phyloP scores from a whole-genome alignment of 30 jellyfish, hydroid and myxozoan species.

The Chrysaora quinquecirrha region DNA sequence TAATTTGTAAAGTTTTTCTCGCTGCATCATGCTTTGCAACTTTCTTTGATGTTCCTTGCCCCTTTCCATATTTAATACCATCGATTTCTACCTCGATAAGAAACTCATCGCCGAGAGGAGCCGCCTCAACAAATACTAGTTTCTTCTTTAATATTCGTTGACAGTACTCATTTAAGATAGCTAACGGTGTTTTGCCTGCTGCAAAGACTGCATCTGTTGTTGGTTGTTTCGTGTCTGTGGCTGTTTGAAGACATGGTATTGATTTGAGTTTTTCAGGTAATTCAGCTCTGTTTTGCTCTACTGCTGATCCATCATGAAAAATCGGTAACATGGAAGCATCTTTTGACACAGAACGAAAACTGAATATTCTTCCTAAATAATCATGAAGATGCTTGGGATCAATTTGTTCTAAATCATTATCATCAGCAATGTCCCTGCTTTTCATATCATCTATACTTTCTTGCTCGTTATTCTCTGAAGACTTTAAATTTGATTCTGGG shows the following conservation, averaged over 20 bases:
- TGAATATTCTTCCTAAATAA: conserved; percentile 29
- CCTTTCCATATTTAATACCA: conserved; percentile 77
- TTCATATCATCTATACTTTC: no score
- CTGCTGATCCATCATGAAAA: conserved; percentile 23
- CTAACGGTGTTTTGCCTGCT: conserved; percentile 58
- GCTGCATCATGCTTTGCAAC: conserved; percentile 88
- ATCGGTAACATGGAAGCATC: conserved; percentile 30
- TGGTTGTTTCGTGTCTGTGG: background rate
- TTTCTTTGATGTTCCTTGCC: conserved; percentile 73
- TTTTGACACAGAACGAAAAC: conserved; percentile 11
- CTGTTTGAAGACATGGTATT: conserved; percentile 22
- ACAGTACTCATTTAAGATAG: conserved; percentile 70
- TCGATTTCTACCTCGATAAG: conserved; percentile 67
- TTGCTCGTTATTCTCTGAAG: background rate
- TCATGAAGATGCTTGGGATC: conserved; percentile 13
- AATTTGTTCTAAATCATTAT: conserved; percentile 8
- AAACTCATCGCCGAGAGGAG: conserved; percentile 20
- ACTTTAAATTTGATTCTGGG: background rate
- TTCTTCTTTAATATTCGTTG: conserved; percentile 48
- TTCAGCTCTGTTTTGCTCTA: background rate
- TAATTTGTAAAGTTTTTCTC: conserved; percentile 50
- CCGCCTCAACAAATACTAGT: conserved; percentile 32
- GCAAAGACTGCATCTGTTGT: conserved; percentile 5
- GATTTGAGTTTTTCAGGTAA: conserved; percentile 14
- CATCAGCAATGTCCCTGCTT: no score